Conservation (phyloP, 2,797 vertebrate species). For the Setipinna tenuifilis region DNA sequence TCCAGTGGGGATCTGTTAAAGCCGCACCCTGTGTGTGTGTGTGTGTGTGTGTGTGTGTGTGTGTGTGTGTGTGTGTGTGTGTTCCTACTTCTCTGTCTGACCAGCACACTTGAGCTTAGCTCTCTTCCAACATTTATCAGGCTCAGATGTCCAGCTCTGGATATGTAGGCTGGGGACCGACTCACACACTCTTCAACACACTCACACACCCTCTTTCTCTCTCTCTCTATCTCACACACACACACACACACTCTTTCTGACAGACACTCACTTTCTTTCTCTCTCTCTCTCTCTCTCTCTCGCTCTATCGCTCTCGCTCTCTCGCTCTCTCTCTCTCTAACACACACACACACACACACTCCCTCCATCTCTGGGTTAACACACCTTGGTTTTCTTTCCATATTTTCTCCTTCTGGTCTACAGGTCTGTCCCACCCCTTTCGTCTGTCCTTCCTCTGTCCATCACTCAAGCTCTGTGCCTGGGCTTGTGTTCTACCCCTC, state of each 20-base stretch:
- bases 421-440: too few species aligned
- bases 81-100: too few species aligned
- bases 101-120: slow-evolving; percentile 19
- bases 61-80: not conserved
- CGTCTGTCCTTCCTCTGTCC: not conserved
- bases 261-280: not conserved
- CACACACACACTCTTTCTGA: not conserved
- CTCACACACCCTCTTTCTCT: not conserved
- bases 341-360: not conserved
- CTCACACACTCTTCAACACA: not conserved
- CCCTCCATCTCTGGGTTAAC: not conserved
- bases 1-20: not conserved
- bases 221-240: not conserved
- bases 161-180: not conserved
- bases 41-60: slow-evolving; percentile 4
- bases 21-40: not conserved
- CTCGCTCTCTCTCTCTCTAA: not conserved
- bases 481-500: not conserved
- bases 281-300: slow-evolving; percentile 6
- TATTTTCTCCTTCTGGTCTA: too few species aligned
- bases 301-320: not conserved
- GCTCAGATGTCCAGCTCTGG: too few species aligned
- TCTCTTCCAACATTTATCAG: slow-evolving; percentile 20
- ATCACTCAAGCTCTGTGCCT: not conserved
- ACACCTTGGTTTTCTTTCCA: too few species aligned